These are phyloP conservation scores for Hyperoodon ampullatus DNA, from an alignment of 2,113 vertebrate genomes.

Conservation along the genomic window DNA sequence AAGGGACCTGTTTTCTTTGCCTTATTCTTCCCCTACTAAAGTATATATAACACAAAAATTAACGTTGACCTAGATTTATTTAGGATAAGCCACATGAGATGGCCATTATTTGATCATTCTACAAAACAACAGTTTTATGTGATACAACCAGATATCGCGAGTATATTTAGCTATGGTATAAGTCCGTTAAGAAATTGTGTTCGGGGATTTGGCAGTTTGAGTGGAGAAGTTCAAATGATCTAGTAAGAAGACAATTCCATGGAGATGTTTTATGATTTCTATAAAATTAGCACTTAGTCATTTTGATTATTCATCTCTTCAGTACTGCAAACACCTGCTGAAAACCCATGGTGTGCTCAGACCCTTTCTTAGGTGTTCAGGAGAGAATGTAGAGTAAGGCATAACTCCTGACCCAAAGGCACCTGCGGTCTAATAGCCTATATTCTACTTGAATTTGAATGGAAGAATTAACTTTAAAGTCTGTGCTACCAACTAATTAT, in stretches of 20 bases:
- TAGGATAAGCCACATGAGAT: background rate
- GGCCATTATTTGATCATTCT: background rate
- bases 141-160: background rate
- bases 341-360: background rate
- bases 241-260: background rate
- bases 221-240: background rate
- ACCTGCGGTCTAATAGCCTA: background rate
- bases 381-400: background rate
- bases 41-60: background rate
- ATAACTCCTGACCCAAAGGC: background rate
- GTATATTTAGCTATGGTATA: background rate
- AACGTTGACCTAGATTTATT: background rate
- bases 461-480: background rate
- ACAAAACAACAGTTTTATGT: background rate
- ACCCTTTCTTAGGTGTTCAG: background rate
- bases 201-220: background rate
- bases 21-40: background rate
- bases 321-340: background rate
- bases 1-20: background rate
- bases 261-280: background rate
- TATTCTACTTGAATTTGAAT: constrained; percentile 20
- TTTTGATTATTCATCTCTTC: background rate
- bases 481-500: background rate
- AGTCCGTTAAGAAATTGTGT: background rate
- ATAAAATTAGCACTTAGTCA: background rate